Conservation (phyloP, 35 echinoderm and acorn worm genomes). For the Anneissia japonica region DNA sequence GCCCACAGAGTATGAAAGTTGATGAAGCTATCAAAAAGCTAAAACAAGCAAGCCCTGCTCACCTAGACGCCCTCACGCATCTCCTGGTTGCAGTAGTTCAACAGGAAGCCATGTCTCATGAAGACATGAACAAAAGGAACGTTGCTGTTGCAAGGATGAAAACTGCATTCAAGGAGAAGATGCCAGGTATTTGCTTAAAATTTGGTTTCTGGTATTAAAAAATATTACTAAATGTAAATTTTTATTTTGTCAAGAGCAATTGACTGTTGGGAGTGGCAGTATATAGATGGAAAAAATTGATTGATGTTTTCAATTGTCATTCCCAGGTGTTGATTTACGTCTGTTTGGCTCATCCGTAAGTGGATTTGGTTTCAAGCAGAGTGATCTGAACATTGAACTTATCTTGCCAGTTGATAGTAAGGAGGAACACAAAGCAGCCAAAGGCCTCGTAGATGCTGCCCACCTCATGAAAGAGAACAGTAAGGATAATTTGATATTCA, state of each 20-base stretch:
- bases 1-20: conserved; percentile 36
- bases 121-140: conserved; percentile 48
- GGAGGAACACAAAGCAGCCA: conserved; percentile 6
- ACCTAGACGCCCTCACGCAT: conserved; percentile 46
- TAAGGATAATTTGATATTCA: background rate
- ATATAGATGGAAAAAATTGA: too few species aligned
- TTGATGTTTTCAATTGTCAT: background rate
- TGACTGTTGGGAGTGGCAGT: too few species aligned
- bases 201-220: too few species aligned
- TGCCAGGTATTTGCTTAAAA: conserved; percentile 45
- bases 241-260: too few species aligned
- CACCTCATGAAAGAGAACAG: conserved; percentile 17
- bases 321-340: background rate
- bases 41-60: conserved; percentile 14
- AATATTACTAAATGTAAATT: too few species aligned
- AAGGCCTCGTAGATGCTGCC: conserved; percentile 38
- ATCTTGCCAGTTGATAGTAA: conserved; percentile 27
- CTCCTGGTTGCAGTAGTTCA: conserved; percentile 38
- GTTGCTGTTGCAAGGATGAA: conserved; percentile 35
- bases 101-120: conserved; percentile 36
- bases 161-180: conserved; percentile 8
- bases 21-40: conserved; percentile 52
- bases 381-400: conserved; percentile 78
- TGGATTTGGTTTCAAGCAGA: conserved; percentile 84
- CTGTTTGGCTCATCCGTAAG: conserved; percentile 90